Evolutionary conservation across 2,113 vertebrate species (phyloP).

Genomic region (Paradoxurus hermaphroditus): DNA sequence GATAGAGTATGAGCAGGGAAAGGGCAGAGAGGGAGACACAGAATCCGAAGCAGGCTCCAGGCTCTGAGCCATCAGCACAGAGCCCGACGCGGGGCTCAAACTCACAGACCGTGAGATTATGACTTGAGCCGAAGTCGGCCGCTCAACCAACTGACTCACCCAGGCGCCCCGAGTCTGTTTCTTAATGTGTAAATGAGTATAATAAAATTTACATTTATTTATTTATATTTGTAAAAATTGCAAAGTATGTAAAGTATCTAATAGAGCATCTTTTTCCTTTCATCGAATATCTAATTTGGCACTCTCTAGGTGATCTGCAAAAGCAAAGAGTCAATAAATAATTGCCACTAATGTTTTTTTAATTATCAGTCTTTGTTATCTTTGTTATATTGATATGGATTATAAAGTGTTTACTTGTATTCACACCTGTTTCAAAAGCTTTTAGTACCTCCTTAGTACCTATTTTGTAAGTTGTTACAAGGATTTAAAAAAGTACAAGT

Average conservation of each 20-base stretch:
- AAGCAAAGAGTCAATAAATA: background rate
- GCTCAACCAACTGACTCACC: too few relatives aligned
- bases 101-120: too few relatives aligned
- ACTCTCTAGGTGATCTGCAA: background rate
- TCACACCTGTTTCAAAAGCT: background rate
- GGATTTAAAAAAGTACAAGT: slow-evolving; percentile 19
- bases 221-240: background rate
- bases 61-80: too few relatives aligned
- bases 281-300: background rate
- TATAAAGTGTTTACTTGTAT: background rate
- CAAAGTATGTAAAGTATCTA: background rate
- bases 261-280: background rate
- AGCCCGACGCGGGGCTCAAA: too few relatives aligned
- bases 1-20: too few relatives aligned
- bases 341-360: background rate
- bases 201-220: slow-evolving; percentile 1
- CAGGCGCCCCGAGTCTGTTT: slow-evolving; percentile 25
- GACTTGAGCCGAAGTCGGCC: too few relatives aligned
- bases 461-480: background rate
- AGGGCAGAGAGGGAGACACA: too few relatives aligned
- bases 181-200: background rate
- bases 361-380: background rate
- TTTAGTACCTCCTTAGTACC: background rate
- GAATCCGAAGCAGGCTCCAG: too few relatives aligned
- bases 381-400: slow-evolving; percentile 4